Conservation (phyloP, 2,113 vertebrate genomes). For the Nannobrachium achirus region DNA sequence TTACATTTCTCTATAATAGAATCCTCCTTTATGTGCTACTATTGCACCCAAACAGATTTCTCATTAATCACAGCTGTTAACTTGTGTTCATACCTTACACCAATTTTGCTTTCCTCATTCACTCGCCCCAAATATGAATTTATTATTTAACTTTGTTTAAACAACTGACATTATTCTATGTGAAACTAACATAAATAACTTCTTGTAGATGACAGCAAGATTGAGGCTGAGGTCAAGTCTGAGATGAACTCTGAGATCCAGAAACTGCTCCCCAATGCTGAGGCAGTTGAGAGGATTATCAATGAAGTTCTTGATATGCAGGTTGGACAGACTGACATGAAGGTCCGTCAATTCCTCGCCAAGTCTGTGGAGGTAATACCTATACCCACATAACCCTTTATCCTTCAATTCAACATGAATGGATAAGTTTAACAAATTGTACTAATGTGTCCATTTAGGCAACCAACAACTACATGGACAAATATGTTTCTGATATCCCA, state of each 20-base stretch:
- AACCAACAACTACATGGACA: conserved; percentile 84
- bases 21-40: no score
- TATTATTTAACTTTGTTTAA: neutral
- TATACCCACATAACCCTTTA: neutral
- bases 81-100: no score
- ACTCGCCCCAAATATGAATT: neutral
- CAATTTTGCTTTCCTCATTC: neutral
- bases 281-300: conserved; percentile 66
- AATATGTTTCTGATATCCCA: conserved; percentile 77
- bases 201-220: conserved; percentile 83
- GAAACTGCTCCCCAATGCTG: conserved; percentile 60
- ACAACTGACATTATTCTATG: no score
- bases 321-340: conserved; percentile 86
- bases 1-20: no score
- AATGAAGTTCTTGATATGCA: conserved; percentile 80
- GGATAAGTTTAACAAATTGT: neutral
- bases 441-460: conserved; percentile 69
- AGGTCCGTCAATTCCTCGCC: conserved; percentile 83
- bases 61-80: no score
- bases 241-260: conserved; percentile 78
- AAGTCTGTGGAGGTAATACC: conserved; percentile 83
- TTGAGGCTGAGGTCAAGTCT: conserved; percentile 85
- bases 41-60: no score
- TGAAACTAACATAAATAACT: no score
- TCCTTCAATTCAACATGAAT: neutral